Evolutionary conservation across 2,888 invertebrate genomes (phyloP), one percentile per base, ranked within the genome.

Genomic region (Cylindroiulus punctatus): DNA sequence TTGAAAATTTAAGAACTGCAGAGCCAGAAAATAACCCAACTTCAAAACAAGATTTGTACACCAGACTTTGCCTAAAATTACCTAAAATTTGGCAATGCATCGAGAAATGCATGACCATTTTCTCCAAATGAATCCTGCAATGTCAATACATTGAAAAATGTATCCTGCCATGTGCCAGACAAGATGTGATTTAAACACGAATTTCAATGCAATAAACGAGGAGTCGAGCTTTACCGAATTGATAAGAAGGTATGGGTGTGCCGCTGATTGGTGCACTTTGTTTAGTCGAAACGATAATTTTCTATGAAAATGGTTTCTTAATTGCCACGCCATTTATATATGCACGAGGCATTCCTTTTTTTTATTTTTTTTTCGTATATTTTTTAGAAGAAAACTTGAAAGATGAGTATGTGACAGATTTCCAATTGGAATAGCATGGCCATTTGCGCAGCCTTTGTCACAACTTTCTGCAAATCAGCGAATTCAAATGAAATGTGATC

Each of bases 261-360:
- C 76, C 76, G 30, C 76, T 76, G 76, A 76, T 76, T 76, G 76
- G 76, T 76, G 76, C 76, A 76, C 76, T 22, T 30, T 76, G 76
- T 30, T 76, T 65, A 65, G 65, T 76, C 76, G 76, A 76, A 76
- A 76, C 76, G 76, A 2, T 76, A 30, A 76, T 76, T 76, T 76
- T 76, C 76, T 76, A 76, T 76, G 76, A 76, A 76, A 76, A 76
- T 76, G 76, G 76, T 76, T 76, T 76, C 76, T 30, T 76, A 76
- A 30, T 30, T 76, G 76, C 26, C 26, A 26, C 30, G 76, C 26
- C 76, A 76, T 76, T 26, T 30, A 76, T 76, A 22, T 65, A 26
- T 52, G n/a, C 52, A 52, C 14, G 76, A 30, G 76, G 76, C 76
- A 76, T 76, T 30, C 12, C 30, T 14, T 76, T 76, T 14, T 76